Percentiles rank a stretch among this genome's conserved stretches.
Conservation (phyloP, 1,140 invertebrate genomes). For the Drosophila malerkotliana region DNA sequence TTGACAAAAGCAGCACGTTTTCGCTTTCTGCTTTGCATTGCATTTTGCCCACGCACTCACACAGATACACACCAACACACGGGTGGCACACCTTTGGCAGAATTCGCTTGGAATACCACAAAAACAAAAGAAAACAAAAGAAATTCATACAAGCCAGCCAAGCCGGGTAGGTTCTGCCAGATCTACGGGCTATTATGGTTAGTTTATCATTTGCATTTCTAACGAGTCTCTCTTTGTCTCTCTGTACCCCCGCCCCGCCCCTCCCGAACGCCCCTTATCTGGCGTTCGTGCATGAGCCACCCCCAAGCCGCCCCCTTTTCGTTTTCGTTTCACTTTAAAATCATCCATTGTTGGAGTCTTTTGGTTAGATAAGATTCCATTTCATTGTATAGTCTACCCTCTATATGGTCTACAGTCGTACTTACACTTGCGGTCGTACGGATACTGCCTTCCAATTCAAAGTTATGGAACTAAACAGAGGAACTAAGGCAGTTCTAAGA, state of each 20-base stretch:
- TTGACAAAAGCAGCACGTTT: slow-evolving; percentile 77
- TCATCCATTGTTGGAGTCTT: slow-evolving; percentile 9
- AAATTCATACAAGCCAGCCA: neutral
- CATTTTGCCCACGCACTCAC: slow-evolving; percentile 45
- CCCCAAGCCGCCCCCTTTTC: slow-evolving; percentile 20
- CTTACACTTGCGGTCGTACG: neutral
- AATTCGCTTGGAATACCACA: slow-evolving; percentile 47
- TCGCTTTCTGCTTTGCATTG: slow-evolving; percentile 63
- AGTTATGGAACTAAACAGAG: neutral
- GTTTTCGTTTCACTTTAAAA: slow-evolving; percentile 14
- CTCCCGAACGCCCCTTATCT: neutral
- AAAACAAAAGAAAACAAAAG: slow-evolving; percentile 11
- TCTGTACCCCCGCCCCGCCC: neutral
- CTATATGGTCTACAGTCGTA: slow-evolving; percentile 5
- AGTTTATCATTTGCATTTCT: slow-evolving; percentile 47
- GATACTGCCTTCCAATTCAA: neutral
- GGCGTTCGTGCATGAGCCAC: slow-evolving; percentile 17
- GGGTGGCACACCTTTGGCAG: slow-evolving; percentile 13
- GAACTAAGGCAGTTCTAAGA: too few relatives aligned
- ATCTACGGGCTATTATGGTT: slow-evolving; percentile 52
- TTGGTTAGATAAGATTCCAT: slow-evolving; percentile 54
- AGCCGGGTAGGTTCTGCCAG: slow-evolving; percentile 36
- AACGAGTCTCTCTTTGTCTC: slow-evolving; percentile 12
- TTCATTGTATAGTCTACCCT: slow-evolving; percentile 22
- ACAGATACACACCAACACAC: slow-evolving; percentile 17